Conservation (phyloP, 2,113 vertebrate genomes). For the Phaethon lepturus region DNA sequence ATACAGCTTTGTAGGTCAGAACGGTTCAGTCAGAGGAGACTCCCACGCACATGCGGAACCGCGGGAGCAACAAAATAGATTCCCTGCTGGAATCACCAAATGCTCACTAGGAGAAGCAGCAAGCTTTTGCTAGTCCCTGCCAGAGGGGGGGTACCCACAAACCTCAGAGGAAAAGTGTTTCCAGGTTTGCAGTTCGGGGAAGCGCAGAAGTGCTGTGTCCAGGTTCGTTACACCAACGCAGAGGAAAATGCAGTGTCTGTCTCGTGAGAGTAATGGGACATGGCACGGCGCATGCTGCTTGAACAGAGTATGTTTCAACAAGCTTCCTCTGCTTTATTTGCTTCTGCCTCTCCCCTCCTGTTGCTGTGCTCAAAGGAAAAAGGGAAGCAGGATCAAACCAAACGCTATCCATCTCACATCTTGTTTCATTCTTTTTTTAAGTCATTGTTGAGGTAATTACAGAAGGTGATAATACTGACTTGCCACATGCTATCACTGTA, state of each 20-base stretch:
- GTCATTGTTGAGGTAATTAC: neutral
- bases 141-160: neutral
- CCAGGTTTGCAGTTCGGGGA: neutral
- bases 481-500: neutral
- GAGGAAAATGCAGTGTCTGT: neutral
- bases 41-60: neutral
- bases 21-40: neutral
- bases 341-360: neutral
- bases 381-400: neutral
- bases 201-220: neutral
- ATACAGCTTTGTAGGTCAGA: slow-evolving; percentile 30
- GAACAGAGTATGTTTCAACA: neutral
- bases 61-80: neutral
- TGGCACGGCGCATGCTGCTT: neutral
- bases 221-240: neutral
- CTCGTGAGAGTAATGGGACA: fast-evolving
- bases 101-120: neutral
- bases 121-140: neutral
- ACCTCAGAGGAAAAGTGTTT: neutral
- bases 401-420: neutral
- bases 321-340: neutral
- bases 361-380: neutral
- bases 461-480: neutral
- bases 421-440: neutral
- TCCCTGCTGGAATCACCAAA: slow-evolving; percentile 36